phyloP scores from a whole-genome alignment of 2,888 invertebrate genomes.

The Campoplex capitator region DNA sequence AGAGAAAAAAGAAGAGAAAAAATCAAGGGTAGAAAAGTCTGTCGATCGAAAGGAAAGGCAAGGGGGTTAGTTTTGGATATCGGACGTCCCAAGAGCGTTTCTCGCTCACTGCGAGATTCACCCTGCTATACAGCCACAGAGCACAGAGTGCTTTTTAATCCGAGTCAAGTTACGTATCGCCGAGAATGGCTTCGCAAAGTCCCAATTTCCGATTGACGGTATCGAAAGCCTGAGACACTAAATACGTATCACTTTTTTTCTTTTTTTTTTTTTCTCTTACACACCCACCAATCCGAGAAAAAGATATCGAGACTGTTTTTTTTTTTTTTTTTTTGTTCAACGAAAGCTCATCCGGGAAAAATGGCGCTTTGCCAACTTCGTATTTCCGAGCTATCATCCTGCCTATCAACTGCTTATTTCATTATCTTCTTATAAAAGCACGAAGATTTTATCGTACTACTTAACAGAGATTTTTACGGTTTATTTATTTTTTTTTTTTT shows the following conservation, averaged over 20 bases:
- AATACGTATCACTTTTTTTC: not conserved
- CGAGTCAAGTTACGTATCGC: conserved; percentile 50
- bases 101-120: conserved; percentile 45
- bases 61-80: conserved; percentile 46
- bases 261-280: not conserved
- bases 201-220: conserved; percentile 59
- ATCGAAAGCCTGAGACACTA: conserved; percentile 1
- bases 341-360: not conserved
- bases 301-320: not conserved
- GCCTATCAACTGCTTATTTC: conserved; percentile 10
- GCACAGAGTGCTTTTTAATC: conserved; percentile 67
- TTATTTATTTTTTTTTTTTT: too few relatives aligned
- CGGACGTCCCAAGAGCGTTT: conserved; percentile 59
- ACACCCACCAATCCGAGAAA: not conserved
- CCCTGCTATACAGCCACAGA: conserved; percentile 39
- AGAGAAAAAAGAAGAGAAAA: conserved; percentile 37
- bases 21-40: conserved; percentile 53
- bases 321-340: not conserved
- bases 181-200: conserved; percentile 54
- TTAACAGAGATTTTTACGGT: not conserved
- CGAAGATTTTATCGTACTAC: not conserved
- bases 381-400: not conserved
- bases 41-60: conserved; percentile 54
- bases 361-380: conserved; percentile 2
- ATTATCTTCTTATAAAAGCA: not conserved